A percentile compares a stretch with the other conserved stretches of the same genome.
phyloP scores from a whole-genome alignment of 2,797 vertebrate species.

The Halcyon leucocephala region DNA sequence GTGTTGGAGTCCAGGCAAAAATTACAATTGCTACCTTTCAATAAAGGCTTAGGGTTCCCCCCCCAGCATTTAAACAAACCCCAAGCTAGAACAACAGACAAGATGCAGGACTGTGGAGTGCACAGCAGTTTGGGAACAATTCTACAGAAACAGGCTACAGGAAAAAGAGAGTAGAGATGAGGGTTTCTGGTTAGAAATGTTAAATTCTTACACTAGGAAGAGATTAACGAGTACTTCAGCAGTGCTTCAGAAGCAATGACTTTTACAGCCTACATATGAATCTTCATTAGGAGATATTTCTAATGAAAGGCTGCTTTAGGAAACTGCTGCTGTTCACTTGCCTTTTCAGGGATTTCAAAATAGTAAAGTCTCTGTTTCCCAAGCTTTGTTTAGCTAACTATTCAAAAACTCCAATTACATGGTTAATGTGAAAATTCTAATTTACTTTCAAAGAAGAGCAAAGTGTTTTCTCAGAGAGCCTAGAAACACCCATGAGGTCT shows the following conservation, averaged over 20 bases:
- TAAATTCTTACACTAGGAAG: not conserved
- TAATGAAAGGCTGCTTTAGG: not conserved
- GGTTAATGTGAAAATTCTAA: not conserved
- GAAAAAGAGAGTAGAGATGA: not conserved
- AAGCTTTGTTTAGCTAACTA: not conserved
- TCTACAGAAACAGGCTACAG: not conserved
- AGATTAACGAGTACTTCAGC: not conserved
- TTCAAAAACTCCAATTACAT: not conserved
- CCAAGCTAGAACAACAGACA: not conserved
- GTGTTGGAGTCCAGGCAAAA: not conserved
- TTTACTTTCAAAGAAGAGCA: not conserved
- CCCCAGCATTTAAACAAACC: not conserved
- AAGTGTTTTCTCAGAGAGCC: not conserved
- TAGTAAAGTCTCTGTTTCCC: not conserved
- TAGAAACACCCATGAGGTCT: not conserved
- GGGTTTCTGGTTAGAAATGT: not conserved
- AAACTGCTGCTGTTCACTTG: not conserved
- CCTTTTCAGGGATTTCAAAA: not conserved
- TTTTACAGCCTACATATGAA: not conserved
- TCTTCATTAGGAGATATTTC: not conserved
- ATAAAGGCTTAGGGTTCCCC: not conserved
- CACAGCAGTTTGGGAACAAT: not conserved
- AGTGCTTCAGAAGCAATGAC: not conserved
- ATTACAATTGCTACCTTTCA: not conserved
- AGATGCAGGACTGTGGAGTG: fast-evolving